Evolutionary conservation across 2,888 invertebrate genomes (phyloP).

Genomic region (Coleophora deauratella): DNA sequence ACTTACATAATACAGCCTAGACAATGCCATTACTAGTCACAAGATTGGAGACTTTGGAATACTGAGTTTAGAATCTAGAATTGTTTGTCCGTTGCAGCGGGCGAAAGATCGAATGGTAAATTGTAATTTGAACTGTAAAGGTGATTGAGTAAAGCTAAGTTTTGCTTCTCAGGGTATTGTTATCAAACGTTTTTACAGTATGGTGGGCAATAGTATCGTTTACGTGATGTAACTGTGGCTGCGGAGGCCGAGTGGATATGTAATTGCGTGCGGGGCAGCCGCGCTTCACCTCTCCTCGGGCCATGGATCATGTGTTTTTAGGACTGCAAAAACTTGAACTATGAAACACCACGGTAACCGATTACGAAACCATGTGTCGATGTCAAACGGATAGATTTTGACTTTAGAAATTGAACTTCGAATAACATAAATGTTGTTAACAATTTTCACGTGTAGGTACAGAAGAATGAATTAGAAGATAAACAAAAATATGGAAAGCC

Average conservation of each 20-base stretch:
- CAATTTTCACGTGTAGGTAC: too few relatives aligned
- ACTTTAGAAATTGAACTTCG: too few relatives aligned
- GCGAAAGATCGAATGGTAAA: conserved; percentile 19
- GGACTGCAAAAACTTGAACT: conserved; percentile 36
- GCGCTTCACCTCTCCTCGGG: conserved; percentile 16
- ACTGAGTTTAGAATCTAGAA: conserved; percentile 46
- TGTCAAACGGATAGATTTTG: too few relatives aligned
- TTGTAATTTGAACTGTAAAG: neutral
- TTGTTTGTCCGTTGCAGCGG: conserved; percentile 40
- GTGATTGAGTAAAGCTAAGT: conserved; percentile 10
- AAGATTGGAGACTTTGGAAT: conserved; percentile 44
- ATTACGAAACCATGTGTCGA: too few relatives aligned
- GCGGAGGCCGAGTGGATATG: conserved; percentile 44
- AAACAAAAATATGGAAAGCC: too few relatives aligned
- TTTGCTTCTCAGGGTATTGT: conserved; percentile 17
- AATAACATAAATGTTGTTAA: too few relatives aligned
- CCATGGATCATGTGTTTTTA: too few relatives aligned
- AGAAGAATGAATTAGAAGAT: too few relatives aligned
- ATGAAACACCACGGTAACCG: neutral
- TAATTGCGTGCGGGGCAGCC: conserved; percentile 35
- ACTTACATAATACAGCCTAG: conserved; percentile 63
- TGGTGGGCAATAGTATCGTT: conserved; percentile 40
- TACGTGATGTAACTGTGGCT: conserved; percentile 66
- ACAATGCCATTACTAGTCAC: conserved; percentile 41
- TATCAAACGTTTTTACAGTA: conserved; percentile 29